Conservation (phyloP, 1,140 invertebrate genomes). For the Homarus americanus region DNA sequence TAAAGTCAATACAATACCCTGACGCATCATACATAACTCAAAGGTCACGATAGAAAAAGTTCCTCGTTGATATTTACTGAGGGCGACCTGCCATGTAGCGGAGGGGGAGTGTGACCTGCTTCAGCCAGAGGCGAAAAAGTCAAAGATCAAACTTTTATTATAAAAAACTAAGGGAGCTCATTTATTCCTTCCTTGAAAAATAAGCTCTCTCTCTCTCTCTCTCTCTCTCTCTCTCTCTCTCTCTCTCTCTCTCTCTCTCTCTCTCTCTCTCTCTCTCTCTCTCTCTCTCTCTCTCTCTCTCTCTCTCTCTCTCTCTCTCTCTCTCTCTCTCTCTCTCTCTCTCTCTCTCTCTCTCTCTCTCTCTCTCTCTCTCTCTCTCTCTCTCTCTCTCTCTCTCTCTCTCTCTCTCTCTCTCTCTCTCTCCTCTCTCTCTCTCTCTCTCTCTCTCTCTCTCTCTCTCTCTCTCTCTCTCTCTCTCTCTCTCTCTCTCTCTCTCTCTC, state of each 20-base stretch:
- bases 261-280: slow-evolving; percentile 14
- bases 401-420: not conserved
- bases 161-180: too few species aligned
- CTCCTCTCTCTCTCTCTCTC: not conserved
- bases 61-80: too few species aligned
- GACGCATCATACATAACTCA: too few species aligned
- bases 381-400: not conserved
- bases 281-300: slow-evolving; percentile 6
- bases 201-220: too few species aligned
- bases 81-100: too few species aligned
- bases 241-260: slow-evolving; percentile 12
- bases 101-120: too few species aligned
- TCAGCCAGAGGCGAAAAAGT: too few species aligned
- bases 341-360: not conserved
- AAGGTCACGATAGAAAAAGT: too few species aligned
- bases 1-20: too few species aligned
- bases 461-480: not conserved
- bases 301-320: slow-evolving; percentile 3
- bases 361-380: not conserved
- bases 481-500: not conserved
- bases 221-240: not conserved
- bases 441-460: not conserved
- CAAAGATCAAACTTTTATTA: too few species aligned
- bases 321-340: not conserved
- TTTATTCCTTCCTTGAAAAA: too few species aligned